Evolutionary conservation across 2,113 vertebrate genomes (phyloP).

Genomic region (Spea multiplicata): DNA sequence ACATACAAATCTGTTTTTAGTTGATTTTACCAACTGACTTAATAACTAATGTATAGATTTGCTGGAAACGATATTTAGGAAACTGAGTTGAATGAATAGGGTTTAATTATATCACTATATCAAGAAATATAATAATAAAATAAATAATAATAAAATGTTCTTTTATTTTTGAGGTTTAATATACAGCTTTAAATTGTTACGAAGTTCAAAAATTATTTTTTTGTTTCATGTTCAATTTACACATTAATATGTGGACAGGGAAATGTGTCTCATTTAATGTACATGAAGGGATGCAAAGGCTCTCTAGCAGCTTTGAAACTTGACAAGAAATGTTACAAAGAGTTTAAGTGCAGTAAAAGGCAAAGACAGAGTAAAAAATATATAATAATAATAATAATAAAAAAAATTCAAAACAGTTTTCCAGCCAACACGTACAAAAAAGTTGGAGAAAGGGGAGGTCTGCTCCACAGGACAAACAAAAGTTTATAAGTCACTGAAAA

Average conservation of each 20-base stretch:
- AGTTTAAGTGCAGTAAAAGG: conserved; percentile 67
- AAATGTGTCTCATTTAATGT: conserved; percentile 75
- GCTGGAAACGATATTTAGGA: no score
- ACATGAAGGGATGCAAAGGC: conserved; percentile 76
- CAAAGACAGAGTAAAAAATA: conserved; percentile 62
- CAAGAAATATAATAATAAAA: no score
- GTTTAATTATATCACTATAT: no score
- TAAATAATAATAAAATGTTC: conserved; percentile 61
- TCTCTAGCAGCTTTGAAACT: conserved; percentile 85
- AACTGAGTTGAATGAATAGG: no score
- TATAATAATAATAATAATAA: conserved; percentile 47
- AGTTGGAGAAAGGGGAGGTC: conserved; percentile 61
- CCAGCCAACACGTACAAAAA: conserved; percentile 65
- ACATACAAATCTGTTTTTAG: background rate
- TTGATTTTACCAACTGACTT: no score
- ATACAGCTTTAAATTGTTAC: conserved; percentile 83
- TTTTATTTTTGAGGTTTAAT: conserved; percentile 84
- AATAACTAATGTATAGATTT: background rate
- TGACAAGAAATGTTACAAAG: conserved; percentile 71
- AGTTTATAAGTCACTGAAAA: conserved; percentile 67
- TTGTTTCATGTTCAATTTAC: conserved; percentile 77
- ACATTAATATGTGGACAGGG: conserved; percentile 78
- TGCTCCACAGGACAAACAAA: conserved; percentile 80
- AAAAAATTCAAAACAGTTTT: conserved; percentile 58
- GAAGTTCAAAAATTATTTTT: conserved; percentile 76